Base-by-base conservation (phyloP, 2,113 vertebrate species). In the Cyprinodon tularosa region DNA sequence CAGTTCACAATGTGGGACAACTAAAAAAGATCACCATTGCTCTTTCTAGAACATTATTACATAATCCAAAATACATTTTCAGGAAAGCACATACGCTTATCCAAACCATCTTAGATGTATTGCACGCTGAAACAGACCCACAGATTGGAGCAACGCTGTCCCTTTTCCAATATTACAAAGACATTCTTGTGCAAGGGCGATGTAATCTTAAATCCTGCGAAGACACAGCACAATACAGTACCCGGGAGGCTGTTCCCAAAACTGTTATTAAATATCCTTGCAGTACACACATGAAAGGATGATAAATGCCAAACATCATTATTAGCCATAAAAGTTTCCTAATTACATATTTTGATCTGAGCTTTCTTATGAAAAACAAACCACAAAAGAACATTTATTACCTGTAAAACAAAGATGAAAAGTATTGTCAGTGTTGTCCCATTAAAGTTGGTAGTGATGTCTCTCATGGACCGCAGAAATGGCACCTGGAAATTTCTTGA, bases 261-360 rank as follows among this genome's bases (percentile, higher is more conserved):
- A 53, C 48, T 78, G 8, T 48, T 65, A n/a, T 45, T 69, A 53
- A 20, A 60, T 39, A 40, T 79, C 13, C 53, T 44, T 10, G 57
- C 60, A 48, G 12, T 59, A 3, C 63, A 73, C 68, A 50, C 77
- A 87, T 77, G 12, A 80, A 82, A 63, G 66, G 42, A 61, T 36
- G 60, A 13, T 64, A 14, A 15, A 12, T 53, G 53, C 68, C 70
- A 81, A 37, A 20, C 74, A 74, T 38, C n/a, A 10, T 12, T 12
- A 20, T 45, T 53, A 66, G 72, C 13, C 14, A 72, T 60, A 75
- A 37, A 64, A 69, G 37, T 50, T 77, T 61, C 82, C 63, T 14
- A 69, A 48, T 80, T 57, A 59, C n/a, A 12, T 48, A 64, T 14
- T 50, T 66, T 47, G 10, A 48, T 62, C 20, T 11, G 2, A 37